Conservation (phyloP, 2,797 vertebrate genomes). For the Parauchenoglanis ngamensis region DNA sequence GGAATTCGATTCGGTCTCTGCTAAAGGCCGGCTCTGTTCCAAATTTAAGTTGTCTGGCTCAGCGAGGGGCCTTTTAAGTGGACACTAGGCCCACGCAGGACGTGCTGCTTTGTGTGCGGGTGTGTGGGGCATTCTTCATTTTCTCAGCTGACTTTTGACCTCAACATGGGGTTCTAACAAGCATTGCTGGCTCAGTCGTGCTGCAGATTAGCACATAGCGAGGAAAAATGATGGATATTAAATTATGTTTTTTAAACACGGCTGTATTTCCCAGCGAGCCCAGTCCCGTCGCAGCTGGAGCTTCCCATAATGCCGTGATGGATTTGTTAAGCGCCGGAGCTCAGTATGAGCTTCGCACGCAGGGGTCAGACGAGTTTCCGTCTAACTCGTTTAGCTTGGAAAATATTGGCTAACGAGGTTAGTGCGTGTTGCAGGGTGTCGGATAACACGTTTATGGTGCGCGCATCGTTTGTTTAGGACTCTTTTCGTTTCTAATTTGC, state of each 20-base stretch:
- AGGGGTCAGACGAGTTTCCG: slow-evolving; percentile 66
- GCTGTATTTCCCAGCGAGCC: slow-evolving; percentile 75
- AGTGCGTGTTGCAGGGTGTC: slow-evolving; percentile 38
- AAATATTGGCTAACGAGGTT: slow-evolving; percentile 57
- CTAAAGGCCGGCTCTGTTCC: slow-evolving; percentile 74
- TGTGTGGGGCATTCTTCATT: slow-evolving; percentile 23
- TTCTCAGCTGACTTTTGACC: slow-evolving; percentile 42
- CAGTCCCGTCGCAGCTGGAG: slow-evolving; percentile 71
- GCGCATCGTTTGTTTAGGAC: slow-evolving; percentile 89
- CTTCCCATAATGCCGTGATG: slow-evolving; percentile 52
- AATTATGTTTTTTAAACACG: slow-evolving; percentile 39
- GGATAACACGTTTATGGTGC: slow-evolving; percentile 93
- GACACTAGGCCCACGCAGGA: slow-evolving; percentile 70
- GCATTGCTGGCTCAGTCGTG: slow-evolving; percentile 33
- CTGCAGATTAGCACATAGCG: slow-evolving; percentile 29
- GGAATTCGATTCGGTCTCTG: slow-evolving; percentile 94
- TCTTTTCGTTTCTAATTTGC: slow-evolving; percentile 94
- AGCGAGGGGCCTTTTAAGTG: slow-evolving; percentile 77
- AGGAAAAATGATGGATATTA: slow-evolving; percentile 30
- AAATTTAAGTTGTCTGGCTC: slow-evolving; percentile 70
- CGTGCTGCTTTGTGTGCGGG: slow-evolving; percentile 10
- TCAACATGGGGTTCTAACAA: slow-evolving; percentile 49
- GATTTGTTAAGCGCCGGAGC: slow-evolving; percentile 59
- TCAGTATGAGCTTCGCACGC: slow-evolving; percentile 79
- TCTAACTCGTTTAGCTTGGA: slow-evolving; percentile 46